Conservation (phyloP, 2,113 vertebrate species). For the Dinomys branickii region DNA sequence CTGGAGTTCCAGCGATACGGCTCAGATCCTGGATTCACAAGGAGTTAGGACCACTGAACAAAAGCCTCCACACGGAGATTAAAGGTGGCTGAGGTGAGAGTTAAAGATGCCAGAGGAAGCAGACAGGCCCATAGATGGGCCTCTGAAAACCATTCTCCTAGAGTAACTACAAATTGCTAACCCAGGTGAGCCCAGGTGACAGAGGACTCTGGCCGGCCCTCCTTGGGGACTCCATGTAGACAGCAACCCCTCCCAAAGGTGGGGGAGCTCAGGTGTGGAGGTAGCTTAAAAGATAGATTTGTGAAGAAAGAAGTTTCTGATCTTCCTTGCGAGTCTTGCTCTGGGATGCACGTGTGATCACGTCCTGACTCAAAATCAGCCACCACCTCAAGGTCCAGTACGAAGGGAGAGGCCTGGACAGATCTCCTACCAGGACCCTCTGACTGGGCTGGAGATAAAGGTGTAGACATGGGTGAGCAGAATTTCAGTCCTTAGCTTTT, state of each 20-base stretch:
- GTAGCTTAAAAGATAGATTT: background rate
- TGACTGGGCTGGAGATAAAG: background rate
- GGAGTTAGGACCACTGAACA: slow-evolving; percentile 87
- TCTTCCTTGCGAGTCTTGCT: background rate
- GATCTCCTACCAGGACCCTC: background rate
- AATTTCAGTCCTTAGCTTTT: background rate
- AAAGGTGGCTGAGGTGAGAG: slow-evolving; percentile 64
- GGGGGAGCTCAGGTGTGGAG: background rate
- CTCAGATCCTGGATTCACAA: slow-evolving; percentile 92
- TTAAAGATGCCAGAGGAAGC: slow-evolving; percentile 67
- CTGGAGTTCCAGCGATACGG: slow-evolving; percentile 92
- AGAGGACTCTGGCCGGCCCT: background rate
- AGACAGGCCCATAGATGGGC: background rate
- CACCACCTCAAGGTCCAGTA: background rate
- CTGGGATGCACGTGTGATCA: background rate
- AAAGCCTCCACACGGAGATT: slow-evolving; percentile 36
- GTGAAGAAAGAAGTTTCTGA: slow-evolving; percentile 23
- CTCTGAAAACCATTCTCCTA: slow-evolving; percentile 67
- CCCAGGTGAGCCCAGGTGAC: background rate
- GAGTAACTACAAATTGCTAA: slow-evolving; percentile 77
- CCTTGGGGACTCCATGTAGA: background rate
- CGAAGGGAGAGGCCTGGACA: background rate
- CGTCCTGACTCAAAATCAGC: background rate
- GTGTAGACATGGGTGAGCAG: background rate
- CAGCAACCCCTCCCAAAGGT: background rate